Evolutionary conservation across 2,888 invertebrate genomes (phyloP).

Genomic region (Sphaerophoria taeniata): DNA sequence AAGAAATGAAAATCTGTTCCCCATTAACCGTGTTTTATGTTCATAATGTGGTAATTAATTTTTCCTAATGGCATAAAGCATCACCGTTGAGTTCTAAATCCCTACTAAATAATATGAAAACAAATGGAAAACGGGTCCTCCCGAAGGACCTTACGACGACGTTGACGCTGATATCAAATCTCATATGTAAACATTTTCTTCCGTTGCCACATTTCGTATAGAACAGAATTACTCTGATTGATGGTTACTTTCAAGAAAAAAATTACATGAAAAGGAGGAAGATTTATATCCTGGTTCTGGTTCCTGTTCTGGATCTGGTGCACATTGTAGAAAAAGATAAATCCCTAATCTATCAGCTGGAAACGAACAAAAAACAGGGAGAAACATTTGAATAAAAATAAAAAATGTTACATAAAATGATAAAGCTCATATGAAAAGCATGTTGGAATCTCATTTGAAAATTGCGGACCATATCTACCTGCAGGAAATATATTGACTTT

Average conservation of each 20-base stretch:
- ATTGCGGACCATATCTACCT: background rate
- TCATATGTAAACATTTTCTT: slow-evolving; percentile 48
- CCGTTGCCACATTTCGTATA: slow-evolving; percentile 3
- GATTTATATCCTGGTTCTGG: slow-evolving; percentile 13
- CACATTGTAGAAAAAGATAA: slow-evolving; percentile 26
- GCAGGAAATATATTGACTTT: background rate
- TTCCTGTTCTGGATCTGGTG: slow-evolving; percentile 5
- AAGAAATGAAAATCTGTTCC: slow-evolving; percentile 68
- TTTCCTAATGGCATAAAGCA: slow-evolving; percentile 60
- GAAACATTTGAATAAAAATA: slow-evolving; percentile 1
- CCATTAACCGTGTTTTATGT: slow-evolving; percentile 70
- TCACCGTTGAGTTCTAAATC: slow-evolving; percentile 26
- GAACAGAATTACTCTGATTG: slow-evolving; percentile 61
- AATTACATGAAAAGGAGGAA: background rate
- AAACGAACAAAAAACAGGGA: slow-evolving; percentile 1
- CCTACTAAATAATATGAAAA: slow-evolving; percentile 9
- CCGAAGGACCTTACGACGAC: background rate
- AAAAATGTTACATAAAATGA: no score
- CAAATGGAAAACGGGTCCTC: slow-evolving; percentile 1
- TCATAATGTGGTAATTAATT: slow-evolving; percentile 73
- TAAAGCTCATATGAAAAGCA: no score
- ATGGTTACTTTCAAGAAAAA: slow-evolving; percentile 63
- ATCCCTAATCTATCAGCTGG: slow-evolving; percentile 43
- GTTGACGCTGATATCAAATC: background rate
- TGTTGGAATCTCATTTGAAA: slow-evolving; percentile 54